Percentiles rank a stretch among this genome's conserved stretches.
These are phyloP conservation scores for Phenganax stokvisi DNA, from an alignment of 92 coral and sea anemone genomes.

Conservation along the genomic window DNA sequence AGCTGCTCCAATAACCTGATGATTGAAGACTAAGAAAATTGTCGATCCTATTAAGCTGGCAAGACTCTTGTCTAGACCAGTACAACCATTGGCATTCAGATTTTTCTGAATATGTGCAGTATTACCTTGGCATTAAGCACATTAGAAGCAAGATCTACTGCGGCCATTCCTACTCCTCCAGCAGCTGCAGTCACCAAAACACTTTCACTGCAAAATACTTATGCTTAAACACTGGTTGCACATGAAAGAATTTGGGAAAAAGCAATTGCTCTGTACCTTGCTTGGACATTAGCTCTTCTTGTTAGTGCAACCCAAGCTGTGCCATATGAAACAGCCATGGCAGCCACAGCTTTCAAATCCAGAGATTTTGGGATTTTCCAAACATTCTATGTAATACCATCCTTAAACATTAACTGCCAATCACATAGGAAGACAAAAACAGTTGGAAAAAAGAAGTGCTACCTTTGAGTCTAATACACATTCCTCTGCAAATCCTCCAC, in stretches of 20 bases:
- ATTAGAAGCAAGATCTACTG: constrained; percentile 85
- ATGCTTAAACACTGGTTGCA: not conserved
- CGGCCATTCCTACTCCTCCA: constrained; percentile 85
- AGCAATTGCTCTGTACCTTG: constrained; percentile 52
- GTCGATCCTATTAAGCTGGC: not conserved
- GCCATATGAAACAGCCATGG: constrained; percentile 81
- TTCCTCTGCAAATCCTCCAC: constrained; percentile 78
- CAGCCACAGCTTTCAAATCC: constrained; percentile 61
- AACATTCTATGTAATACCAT: constrained; percentile 45
- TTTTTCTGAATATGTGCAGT: too few species aligned
- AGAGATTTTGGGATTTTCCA: constrained; percentile 70
- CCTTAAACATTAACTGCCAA: not conserved
- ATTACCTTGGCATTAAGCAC: constrained; percentile 78
- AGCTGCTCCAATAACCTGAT: constrained; percentile 74
- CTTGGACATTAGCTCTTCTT: constrained; percentile 61
- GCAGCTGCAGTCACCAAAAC: constrained; percentile 93
- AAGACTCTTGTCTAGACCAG: not conserved
- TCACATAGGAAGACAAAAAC: not conserved
- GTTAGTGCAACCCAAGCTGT: constrained; percentile 90
- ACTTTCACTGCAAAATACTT: constrained; percentile 54
- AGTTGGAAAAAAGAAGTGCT: not conserved
- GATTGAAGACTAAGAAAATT: not conserved
- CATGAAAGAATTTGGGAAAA: not conserved
- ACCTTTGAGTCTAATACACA: constrained; percentile 69
- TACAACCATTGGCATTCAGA: not conserved